Evolutionary conservation across 1,140 invertebrate genomes (phyloP), one percentile per base, ranked within the genome.

Genomic region (Macrobrachium nipponense): DNA sequence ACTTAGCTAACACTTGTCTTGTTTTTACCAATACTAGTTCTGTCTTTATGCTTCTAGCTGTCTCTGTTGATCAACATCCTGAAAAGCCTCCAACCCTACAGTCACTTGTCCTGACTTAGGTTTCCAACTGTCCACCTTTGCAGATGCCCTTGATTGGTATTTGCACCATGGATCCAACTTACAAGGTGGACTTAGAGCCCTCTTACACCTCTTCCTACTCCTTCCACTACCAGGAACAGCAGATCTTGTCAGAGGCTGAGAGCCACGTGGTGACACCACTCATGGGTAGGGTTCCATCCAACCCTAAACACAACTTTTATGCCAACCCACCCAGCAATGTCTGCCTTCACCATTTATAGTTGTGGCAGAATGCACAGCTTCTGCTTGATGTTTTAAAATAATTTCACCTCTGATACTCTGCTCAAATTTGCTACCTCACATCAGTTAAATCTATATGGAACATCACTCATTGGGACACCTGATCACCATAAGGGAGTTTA

Each of bases 91-190:
- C 73, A 58, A 58, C 73, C 23, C 15, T n/a, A 76, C 27, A 18
- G 51, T 58, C 44, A 44, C 43, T 43, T 18, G 20, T 18, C 61
- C 20, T 80, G 51, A 62, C 61, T 62, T 76, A 62, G 66, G 73
- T 60, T 66, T 66, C 73, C 61, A 70, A 66, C 64, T 43, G 60
- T 44, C 73, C 58, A n/a, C 79, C 79, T 72, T 88, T 88, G 51
- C 87, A 88, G 87, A 85, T 85, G 77, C 87, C 87, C 58, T 75
- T 84, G 76, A 64, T 88, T 81, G 87, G 87, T 79, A 84, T 88
- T 72, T 85, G 81, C 87, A 80, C 87, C 44, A 88, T 88, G 87
- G 87, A 88, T 73, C 87, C 87, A 58, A 84, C 76, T 59, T 88
- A 80, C 82, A 88, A 88, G 87, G 79, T 81, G 70, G 82, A 83